Conservation (phyloP, 1,140 invertebrate species). For the Aricia agestis region DNA sequence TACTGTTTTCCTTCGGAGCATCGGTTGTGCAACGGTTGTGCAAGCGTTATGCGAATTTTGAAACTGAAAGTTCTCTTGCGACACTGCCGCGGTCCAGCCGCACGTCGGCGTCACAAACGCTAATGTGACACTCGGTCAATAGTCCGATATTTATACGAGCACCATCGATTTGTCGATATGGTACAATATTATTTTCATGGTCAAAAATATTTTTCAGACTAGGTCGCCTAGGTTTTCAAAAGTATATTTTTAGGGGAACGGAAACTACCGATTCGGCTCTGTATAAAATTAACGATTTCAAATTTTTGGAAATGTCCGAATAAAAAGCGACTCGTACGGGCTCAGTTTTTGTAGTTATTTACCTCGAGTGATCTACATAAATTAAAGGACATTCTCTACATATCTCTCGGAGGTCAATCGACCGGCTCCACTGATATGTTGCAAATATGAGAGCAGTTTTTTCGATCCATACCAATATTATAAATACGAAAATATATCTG, state of each 20-base stretch:
- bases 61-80: conserved; percentile 65
- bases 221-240: too few relatives aligned
- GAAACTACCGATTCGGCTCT: too few relatives aligned
- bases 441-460: conserved; percentile 3
- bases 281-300: too few relatives aligned
- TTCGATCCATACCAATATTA: background rate
- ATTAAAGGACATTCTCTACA: conserved; percentile 11
- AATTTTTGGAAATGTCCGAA: background rate
- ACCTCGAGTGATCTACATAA: background rate
- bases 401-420: conserved; percentile 19
- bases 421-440: conserved; percentile 4
- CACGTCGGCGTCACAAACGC: conserved; percentile 38
- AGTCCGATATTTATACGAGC: background rate
- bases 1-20: conserved; percentile 16
- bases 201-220: too few relatives aligned
- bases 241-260: too few relatives aligned
- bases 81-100: conserved; percentile 32
- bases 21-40: conserved; percentile 44
- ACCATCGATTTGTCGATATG: background rate
- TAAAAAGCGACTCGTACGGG: background rate
- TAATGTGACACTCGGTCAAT: conserved; percentile 37
- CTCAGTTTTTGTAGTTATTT: background rate
- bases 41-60: conserved; percentile 52
- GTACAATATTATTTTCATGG: background rate
- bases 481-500: background rate